A percentile compares a stretch with the other conserved stretches of the same genome.
phyloP scores from a whole-genome alignment of 2,113 vertebrate genomes.

The Ascaphus truei region DNA sequence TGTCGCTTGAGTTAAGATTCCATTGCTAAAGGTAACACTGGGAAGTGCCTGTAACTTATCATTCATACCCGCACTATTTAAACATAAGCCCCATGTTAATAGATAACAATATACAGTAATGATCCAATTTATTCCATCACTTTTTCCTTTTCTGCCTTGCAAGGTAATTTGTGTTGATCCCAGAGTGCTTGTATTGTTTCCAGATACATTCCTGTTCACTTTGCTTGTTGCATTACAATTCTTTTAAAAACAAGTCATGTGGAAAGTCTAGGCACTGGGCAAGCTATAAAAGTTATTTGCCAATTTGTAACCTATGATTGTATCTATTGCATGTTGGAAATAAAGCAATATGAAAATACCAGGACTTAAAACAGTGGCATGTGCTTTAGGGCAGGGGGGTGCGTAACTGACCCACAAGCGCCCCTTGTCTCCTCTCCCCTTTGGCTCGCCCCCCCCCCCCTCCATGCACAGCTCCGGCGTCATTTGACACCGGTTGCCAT shows the following conservation, averaged over 20 bases:
- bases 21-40: too few species aligned
- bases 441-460: too few species aligned
- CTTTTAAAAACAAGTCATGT: background rate
- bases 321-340: background rate
- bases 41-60: too few species aligned
- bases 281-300: background rate
- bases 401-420: too few species aligned
- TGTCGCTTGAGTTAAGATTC: too few species aligned
- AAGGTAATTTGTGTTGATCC: background rate
- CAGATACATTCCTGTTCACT: slow-evolving; percentile 11
- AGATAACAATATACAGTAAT: background rate
- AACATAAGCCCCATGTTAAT: background rate
- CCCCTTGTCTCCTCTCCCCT: too few species aligned
- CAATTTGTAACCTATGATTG: slow-evolving; percentile 1
- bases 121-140: background rate
- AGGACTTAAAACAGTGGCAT: too few species aligned
- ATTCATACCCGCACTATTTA: too few species aligned
- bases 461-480: too few species aligned
- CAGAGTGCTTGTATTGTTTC: background rate
- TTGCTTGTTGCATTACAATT: background rate
- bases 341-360: background rate
- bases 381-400: too few species aligned
- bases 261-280: background rate
- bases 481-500: too few species aligned
- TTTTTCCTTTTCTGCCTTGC: background rate